Conservation (phyloP, 37 sponge, comb jelly and placozoan genomes). For the Geodia barretti region DNA sequence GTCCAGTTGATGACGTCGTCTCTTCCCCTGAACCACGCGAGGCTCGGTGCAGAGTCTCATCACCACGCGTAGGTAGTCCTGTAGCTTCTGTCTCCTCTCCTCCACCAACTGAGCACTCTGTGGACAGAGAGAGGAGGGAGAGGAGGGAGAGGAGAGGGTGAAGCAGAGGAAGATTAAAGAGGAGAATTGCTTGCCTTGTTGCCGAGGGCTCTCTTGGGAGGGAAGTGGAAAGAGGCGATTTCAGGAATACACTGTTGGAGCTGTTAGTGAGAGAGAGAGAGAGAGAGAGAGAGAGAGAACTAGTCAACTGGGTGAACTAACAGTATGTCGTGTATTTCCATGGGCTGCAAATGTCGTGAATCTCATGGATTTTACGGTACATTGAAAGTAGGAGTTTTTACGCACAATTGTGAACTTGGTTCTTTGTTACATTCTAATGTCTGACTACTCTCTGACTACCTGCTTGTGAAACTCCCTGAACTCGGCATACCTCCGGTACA, state of each 20-base stretch:
- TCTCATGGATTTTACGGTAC: too few species aligned
- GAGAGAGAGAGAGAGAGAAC: too few species aligned
- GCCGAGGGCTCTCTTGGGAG: slow-evolving; percentile 83
- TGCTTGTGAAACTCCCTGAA: slow-evolving; percentile 87
- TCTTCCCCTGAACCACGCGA: background rate
- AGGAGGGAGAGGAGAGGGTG: background rate
- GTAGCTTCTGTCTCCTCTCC: slow-evolving; percentile 61
- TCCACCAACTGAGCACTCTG: slow-evolving; percentile 80
- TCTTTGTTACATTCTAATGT: too few species aligned
- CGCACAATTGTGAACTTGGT: too few species aligned
- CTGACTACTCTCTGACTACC: too few species aligned
- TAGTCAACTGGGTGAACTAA: too few species aligned
- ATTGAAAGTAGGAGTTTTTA: background rate
- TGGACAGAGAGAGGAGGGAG: background rate
- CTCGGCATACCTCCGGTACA: slow-evolving; percentile 92
- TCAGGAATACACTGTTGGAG: slow-evolving; percentile 37
- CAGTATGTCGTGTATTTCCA: too few species aligned
- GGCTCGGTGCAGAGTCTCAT: slow-evolving; percentile 37
- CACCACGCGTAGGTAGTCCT: slow-evolving; percentile 76
- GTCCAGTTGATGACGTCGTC: background rate
- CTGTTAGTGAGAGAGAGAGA: background rate
- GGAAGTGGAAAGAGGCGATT: slow-evolving; percentile 71
- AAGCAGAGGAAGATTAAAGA: background rate
- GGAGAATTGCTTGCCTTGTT: slow-evolving; percentile 76
- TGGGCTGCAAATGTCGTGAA: too few species aligned